Base-by-base conservation (phyloP, 2,113 vertebrate genomes). In the Coryphaenoides rupestris region DNA sequence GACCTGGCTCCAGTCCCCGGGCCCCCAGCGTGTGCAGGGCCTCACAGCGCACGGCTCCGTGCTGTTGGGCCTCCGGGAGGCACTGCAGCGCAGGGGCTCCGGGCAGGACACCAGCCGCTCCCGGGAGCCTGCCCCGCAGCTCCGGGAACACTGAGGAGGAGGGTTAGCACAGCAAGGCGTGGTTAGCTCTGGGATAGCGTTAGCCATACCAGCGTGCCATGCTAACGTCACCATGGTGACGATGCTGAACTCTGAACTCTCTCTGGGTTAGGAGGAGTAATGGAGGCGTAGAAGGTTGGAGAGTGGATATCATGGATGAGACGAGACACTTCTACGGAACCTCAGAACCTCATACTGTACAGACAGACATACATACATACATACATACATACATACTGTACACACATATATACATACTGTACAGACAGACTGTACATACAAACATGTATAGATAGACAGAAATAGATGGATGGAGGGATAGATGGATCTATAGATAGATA, bases 21-120 rank as follows among this genome's bases (percentile, higher is more conserved):
- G 56, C 3, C 46, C 71, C 91, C 91, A 92, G 14, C 19, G 53
- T 15, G 73, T 60, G 73, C 91, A 92, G 26, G 82, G 81, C 64
- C 83, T 81, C 22, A 86, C 76, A 17, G 14, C 64, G 81, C 91
- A 92, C 0, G 63, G 7, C 72, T 90, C 84, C 0, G 84, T 86
- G 81, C 68, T 76, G 78, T 87, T 85, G 21, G 91, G 91, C 76
- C 74, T 88, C 70, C 73, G 60, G 9, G 65, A 67, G 33, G 46
- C 17, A 54, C 79, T 76, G 26, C 91, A 92, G 71, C 69, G 87
- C 49, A 84, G 75, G 4, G 80, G 77, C 50, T 84, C 80, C 0
- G 84, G 78, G 54, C 91, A 92, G 69, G 72, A 87, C 55, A 92
- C 89, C 60, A 86, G 72, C 3, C 90, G 86, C 58, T 92, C 85